These are phyloP conservation scores for Drosophila nr. medialis DNA, from an alignment of 2,888 invertebrate genomes.

Conservation along the genomic window DNA sequence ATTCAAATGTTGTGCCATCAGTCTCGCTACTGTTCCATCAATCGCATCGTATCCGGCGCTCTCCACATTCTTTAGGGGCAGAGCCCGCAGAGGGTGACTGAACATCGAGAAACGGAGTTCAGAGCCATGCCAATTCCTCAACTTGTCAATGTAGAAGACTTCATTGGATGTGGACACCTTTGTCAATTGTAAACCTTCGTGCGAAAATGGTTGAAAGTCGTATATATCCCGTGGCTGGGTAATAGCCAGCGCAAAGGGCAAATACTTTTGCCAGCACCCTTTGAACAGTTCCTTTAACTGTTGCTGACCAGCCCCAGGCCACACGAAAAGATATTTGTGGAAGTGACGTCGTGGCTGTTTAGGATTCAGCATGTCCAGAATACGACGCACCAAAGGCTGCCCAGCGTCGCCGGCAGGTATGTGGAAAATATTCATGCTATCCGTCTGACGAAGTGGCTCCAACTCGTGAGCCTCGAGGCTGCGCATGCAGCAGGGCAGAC, in stretches of 20 bases:
- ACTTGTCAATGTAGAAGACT: conserved; percentile 63
- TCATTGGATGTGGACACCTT: conserved; percentile 4
- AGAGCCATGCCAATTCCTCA: conserved; percentile 68
- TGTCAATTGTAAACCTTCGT: conserved; percentile 56
- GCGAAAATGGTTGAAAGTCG: conserved; percentile 77
- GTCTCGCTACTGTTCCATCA: conserved; percentile 67
- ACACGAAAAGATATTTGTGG: conserved; percentile 79
- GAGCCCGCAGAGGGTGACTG: conserved; percentile 66
- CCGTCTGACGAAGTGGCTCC: conserved; percentile 66
- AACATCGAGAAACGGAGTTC: conserved; percentile 78
- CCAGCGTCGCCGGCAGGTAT: conserved; percentile 53
- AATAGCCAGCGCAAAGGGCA: conserved; percentile 72
- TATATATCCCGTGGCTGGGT: conserved; percentile 41
- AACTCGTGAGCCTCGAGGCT: conserved; percentile 46
- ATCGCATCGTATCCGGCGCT: conserved; percentile 56
- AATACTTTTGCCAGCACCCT: conserved; percentile 69
- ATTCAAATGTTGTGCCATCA: conserved; percentile 68
- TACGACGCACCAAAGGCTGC: conserved; percentile 45
- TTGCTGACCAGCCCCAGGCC: conserved; percentile 55
- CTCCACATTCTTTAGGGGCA: conserved; percentile 47
- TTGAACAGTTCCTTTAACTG: conserved; percentile 59
- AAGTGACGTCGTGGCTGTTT: conserved; percentile 67
- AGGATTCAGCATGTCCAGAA: conserved; percentile 66
- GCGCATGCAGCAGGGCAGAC: conserved; percentile 45
- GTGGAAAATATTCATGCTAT: conserved; percentile 68